Conservation (phyloP, 2,888 invertebrate species). For the Xestia sexstrigata region DNA sequence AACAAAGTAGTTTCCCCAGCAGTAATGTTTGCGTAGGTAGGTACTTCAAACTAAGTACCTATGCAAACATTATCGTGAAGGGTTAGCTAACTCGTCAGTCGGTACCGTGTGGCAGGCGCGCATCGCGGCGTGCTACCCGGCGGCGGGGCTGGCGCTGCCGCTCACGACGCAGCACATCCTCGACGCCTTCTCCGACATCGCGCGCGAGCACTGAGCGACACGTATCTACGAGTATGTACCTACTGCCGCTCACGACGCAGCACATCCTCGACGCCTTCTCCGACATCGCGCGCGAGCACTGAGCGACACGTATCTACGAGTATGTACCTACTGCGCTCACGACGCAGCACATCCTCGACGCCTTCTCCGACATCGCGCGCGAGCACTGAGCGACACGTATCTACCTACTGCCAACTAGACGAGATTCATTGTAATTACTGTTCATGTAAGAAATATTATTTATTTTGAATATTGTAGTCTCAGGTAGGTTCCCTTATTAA, state of each 20-base stretch:
- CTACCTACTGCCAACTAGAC: constrained; percentile 5
- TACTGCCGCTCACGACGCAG: constrained; percentile 97
- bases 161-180: constrained; percentile 99
- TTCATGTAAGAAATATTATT: constrained; percentile 2
- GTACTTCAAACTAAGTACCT: too few relatives aligned
- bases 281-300: constrained; percentile 99
- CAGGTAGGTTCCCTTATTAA: too few relatives aligned
- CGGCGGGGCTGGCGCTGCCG: constrained; percentile 97
- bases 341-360: constrained; percentile 98
- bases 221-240: background rate
- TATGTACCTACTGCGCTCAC: constrained; percentile 94
- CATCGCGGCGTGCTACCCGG: constrained; percentile 98
- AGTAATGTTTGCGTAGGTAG: background rate
- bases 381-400: constrained; percentile 92
- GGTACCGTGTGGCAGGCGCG: constrained; percentile 95
- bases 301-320: constrained; percentile 65
- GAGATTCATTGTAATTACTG: background rate
- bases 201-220: constrained; percentile 95
- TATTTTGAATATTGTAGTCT: constrained; percentile 14
- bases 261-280: constrained; percentile 99
- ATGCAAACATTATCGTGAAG: too few relatives aligned
- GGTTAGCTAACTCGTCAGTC: too few relatives aligned
- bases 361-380: constrained; percentile 99
- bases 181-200: constrained; percentile 99
- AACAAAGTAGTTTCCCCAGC: too few relatives aligned